phyloP scores from a whole-genome alignment of 2,797 vertebrate species.

The Ptychadena robeensis region DNA sequence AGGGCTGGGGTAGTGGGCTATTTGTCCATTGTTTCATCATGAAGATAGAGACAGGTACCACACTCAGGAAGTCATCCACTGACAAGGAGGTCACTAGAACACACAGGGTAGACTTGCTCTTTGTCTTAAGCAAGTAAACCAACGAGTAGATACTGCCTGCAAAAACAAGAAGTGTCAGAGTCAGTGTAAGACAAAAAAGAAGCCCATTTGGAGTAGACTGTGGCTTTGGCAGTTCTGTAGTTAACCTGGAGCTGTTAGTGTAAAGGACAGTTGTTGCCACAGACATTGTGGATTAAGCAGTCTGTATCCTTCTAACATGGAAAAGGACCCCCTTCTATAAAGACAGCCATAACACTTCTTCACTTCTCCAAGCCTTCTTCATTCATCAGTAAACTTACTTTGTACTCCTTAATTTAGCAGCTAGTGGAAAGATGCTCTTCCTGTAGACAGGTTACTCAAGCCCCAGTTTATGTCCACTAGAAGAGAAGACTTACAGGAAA shows the following conservation, averaged over 20 bases:
- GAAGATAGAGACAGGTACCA: constrained; percentile 85
- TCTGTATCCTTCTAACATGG: constrained; percentile 24
- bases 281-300: constrained; percentile 76
- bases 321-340: neutral
- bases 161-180: constrained; percentile 79
- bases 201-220: constrained; percentile 75
- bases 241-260: constrained; percentile 77
- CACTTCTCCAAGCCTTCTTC: constrained; percentile 1
- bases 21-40: constrained; percentile 84
- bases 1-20: constrained; percentile 65
- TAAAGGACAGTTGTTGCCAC: constrained; percentile 73
- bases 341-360: constrained; percentile 10
- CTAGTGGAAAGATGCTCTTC: neutral
- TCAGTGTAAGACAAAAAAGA: constrained; percentile 84
- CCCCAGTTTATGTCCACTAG: neutral
- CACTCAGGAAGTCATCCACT: constrained; percentile 88
- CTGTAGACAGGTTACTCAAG: neutral
- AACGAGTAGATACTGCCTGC: constrained; percentile 87
- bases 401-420: neutral
- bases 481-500: neutral
- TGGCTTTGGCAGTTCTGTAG: constrained; percentile 70
- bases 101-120: constrained; percentile 81
- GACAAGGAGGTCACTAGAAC: constrained; percentile 91
- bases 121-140: constrained; percentile 80
- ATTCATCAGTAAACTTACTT: constrained; percentile 24